Base-by-base conservation (phyloP, 1,140 invertebrate genomes). In the Steinernema feltiae region DNA sequence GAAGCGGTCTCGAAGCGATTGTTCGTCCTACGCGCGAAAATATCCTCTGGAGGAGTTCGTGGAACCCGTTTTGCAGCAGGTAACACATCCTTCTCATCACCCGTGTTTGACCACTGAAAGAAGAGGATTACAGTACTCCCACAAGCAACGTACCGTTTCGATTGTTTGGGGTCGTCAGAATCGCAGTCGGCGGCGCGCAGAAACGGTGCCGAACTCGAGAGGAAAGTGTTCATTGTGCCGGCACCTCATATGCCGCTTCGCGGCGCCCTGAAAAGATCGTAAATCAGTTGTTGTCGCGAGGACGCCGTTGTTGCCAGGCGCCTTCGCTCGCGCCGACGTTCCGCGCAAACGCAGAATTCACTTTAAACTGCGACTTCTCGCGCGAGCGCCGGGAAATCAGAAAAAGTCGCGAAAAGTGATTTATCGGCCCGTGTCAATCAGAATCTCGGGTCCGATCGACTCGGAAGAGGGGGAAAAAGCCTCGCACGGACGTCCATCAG, bases 21-120 rank as follows among this genome's bases (percentile, higher is more conserved):
- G 53, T 63, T 21, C 24, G 53, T 15, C 53, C 53, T 7, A 63
- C 53, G 12, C 53, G 53, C 7, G 7, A 63, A 21, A 63, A 63
- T 63, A 63, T 63, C 53, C 53, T 63, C 53, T 63, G 53, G 53
- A 63, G 53, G 15, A 63, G 53, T 27, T 63, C 53, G 53, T 63
- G 53, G 53, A 63, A 63, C 12, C 53, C 53, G 53, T 63, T 63
- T 21, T 63, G 53, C 24, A 63, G 53, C 53, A 63, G 24, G 24
- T 63, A 63, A 21, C 53, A 63, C 53, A 63, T 63, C 3, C 24
- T 15, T 21, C 24, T 63, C 24, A 27, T n/a, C 15, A 63, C 53
- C 53, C 53, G 53, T n/a, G 53, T 21, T 46, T 46, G 41, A 46
- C 41, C 7, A n/a, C 41, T 46, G 41, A 46, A 46, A 46, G n/a